Evolutionary conservation across 2,797 vertebrate genomes (phyloP).

Genomic region (Anniella stebbinsi): DNA sequence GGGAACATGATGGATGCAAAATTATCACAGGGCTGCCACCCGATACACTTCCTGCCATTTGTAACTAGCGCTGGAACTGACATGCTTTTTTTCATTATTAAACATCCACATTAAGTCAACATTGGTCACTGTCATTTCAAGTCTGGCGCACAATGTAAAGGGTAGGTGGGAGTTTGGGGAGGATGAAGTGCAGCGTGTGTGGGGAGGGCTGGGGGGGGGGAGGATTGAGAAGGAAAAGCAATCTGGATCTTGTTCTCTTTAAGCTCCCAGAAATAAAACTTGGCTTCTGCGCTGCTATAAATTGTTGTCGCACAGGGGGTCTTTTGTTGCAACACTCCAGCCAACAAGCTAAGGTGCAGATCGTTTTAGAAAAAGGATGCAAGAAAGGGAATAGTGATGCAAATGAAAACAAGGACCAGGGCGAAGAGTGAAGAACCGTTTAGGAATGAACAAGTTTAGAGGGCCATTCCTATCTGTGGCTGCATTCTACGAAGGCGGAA

Average conservation of each 20-base stretch:
- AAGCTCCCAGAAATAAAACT: constrained; percentile 50
- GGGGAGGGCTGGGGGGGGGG: neutral
- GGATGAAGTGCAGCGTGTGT: neutral
- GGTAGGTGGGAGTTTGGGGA: constrained; percentile 42
- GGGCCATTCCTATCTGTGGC: neutral
- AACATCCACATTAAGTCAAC: constrained; percentile 83
- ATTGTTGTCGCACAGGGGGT: constrained; percentile 60
- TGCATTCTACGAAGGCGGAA: neutral
- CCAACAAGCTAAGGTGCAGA: constrained; percentile 36
- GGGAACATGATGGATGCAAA: constrained; percentile 81
- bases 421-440: constrained; percentile 20
- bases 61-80: constrained; percentile 79
- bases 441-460: rapidly evolving
- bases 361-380: constrained; percentile 50
- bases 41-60: constrained; percentile 80
- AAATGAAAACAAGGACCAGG: neutral
- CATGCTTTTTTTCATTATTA: constrained; percentile 82
- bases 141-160: constrained; percentile 72
- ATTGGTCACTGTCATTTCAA: constrained; percentile 81
- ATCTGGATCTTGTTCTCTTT: constrained; percentile 33
- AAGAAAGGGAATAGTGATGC: neutral
- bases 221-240: constrained; percentile 45
- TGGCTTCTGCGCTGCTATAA: constrained; percentile 60
- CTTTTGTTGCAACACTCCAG: constrained; percentile 60
- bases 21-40: constrained; percentile 83